Base-by-base conservation (phyloP, 2,888 invertebrate genomes). In the Linnaemya tessellans region DNA sequence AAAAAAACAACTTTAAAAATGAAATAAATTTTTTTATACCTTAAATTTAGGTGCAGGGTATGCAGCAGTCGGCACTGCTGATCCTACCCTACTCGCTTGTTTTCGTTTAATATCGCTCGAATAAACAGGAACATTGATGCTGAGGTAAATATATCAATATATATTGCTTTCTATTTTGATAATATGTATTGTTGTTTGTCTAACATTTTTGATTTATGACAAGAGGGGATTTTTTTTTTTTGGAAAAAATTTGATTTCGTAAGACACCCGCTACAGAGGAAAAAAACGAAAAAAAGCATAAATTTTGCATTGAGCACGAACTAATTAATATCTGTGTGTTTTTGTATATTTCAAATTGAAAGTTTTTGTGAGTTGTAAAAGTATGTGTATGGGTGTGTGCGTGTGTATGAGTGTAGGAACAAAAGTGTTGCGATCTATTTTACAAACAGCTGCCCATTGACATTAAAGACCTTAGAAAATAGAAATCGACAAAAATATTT, bases 271-370 rank as follows among this genome's bases (percentile, higher is more conserved):
- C 64, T 7, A 58, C 60, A 60, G 60, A 30, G 5, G 30, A 30
- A 30, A 3, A 30, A 30, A 30, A 30, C 2, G 9, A 64, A 56
- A 54, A 73, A 74, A 62, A 38, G 25, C 64, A 78, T 70, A 46
- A 62, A 81, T 81, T 84, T 81, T 81, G 84, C 84, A 84, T 81
- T 81, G 75, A 81, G 81, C 81, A 81, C 68, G 64, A 84, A 79
- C 62, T 49, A 78, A 78, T 81, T 81, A 79, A 84, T 80, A 80
- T 70, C 56, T 75, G 15, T 41, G 46, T 38, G 20, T 20, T 18
- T 5, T 43, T 62, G 7, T 43, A 20, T 58, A 56, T 67, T 54
- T 75, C 9, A 18, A 58, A 68, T 54, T 68, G 51, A 22, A 68
- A 54, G 20, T 38, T 68, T 38, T 22, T 38, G 10, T 56, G 22